Evolutionary conservation across 2,797 vertebrate species (phyloP).

Genomic region (Merluccius polli): DNA sequence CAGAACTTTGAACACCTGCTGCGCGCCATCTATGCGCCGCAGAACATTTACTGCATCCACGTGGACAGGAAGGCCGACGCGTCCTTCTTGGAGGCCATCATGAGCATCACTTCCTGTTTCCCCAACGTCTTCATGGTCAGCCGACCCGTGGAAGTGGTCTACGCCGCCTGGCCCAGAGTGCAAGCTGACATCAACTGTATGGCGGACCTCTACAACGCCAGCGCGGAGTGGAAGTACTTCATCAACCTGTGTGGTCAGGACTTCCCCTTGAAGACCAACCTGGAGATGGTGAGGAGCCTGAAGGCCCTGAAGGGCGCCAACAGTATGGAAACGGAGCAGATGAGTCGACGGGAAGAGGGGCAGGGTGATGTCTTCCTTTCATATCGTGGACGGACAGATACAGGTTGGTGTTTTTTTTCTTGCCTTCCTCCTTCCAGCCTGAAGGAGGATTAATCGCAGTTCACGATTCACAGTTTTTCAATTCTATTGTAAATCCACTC

Average conservation of each 20-base stretch:
- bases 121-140: conserved; percentile 83
- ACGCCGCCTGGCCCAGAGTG: conserved; percentile 82
- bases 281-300: conserved; percentile 81
- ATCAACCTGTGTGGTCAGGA: conserved; percentile 89
- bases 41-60: conserved; percentile 89
- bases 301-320: conserved; percentile 76
- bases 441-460: no score
- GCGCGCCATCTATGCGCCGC: conserved; percentile 83
- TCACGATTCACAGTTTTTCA: no score
- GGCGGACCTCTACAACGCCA: conserved; percentile 77
- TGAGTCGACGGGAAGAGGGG: conserved; percentile 69
- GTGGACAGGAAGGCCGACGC: conserved; percentile 79
- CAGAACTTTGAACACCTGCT: conserved; percentile 86
- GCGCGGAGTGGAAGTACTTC: conserved; percentile 80
- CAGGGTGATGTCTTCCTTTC: conserved; percentile 68
- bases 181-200: conserved; percentile 93
- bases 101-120: conserved; percentile 79
- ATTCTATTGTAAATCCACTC: no score
- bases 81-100: conserved; percentile 71
- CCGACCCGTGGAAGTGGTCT: conserved; percentile 75
- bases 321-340: conserved; percentile 81
- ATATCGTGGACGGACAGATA: conserved; percentile 66
- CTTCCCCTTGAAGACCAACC: conserved; percentile 89
- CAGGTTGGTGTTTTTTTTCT: conserved; percentile 33
- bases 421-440: no score